These are phyloP conservation scores for Dermochelys coriacea DNA, from an alignment of 2,797 vertebrate species.

Conservation along the genomic window DNA sequence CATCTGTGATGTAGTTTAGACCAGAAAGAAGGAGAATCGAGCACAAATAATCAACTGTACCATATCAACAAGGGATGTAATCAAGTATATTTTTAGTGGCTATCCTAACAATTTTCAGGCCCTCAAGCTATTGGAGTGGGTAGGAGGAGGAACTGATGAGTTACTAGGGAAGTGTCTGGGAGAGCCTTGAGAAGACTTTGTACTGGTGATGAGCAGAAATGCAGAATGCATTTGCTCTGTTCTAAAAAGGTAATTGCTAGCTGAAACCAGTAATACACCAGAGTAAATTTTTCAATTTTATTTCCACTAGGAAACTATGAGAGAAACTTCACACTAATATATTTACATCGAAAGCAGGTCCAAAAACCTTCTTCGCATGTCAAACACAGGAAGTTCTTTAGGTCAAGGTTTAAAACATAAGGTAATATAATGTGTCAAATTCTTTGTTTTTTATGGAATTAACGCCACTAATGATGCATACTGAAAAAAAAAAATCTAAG, in stretches of 20 bases:
- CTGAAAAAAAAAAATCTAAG: neutral
- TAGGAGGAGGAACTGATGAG: neutral
- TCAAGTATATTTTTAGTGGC: conserved; percentile 60
- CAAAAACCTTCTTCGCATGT: neutral
- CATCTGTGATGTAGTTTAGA: conserved; percentile 63
- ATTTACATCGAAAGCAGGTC: neutral
- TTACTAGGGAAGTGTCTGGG: conserved; percentile 13
- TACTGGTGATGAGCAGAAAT: neutral
- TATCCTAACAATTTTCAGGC: conserved; percentile 28
- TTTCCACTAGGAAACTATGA: neutral
- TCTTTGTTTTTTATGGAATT: neutral
- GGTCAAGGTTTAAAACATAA: neutral
- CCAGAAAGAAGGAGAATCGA: conserved; percentile 67
- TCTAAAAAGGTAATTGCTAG: conserved; percentile 1
- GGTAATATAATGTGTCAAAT: neutral
- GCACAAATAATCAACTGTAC: conserved; percentile 65
- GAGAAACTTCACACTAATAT: neutral
- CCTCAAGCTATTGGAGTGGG: conserved; percentile 43
- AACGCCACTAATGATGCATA: neutral
- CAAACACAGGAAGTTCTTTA: neutral
- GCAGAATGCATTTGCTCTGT: neutral
- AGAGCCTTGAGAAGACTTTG: neutral
- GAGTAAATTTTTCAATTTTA: neutral
- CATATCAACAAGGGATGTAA: conserved; percentile 48
- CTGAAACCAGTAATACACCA: neutral